Percentiles rank a stretch among this genome's conserved stretches.
phyloP scores from a whole-genome alignment of 2,888 invertebrate species.

The Lasius fuliginosus region DNA sequence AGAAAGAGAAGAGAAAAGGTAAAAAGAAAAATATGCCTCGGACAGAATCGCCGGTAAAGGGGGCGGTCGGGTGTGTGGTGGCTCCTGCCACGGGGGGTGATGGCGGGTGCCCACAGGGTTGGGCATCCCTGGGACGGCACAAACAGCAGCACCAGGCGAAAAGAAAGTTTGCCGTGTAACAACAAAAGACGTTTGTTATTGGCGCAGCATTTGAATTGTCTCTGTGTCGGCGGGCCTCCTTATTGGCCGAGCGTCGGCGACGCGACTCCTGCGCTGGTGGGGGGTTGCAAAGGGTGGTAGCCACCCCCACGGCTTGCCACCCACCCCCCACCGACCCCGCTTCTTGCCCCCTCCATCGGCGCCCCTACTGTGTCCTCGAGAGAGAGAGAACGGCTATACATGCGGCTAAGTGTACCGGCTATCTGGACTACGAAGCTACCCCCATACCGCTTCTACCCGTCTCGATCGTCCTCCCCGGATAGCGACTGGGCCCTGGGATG shows the following conservation, averaged over 20 bases:
- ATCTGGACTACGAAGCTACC: conserved; percentile 78
- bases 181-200: conserved; percentile 86
- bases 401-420: conserved; percentile 80
- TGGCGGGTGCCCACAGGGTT: conserved; percentile 63
- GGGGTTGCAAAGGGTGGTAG: conserved; percentile 77
- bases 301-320: conserved; percentile 66
- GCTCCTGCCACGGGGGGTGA: conserved; percentile 58
- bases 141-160: conserved; percentile 80
- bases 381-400: conserved; percentile 78
- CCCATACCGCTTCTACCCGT: conserved; percentile 66
- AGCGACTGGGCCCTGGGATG: conserved; percentile 74
- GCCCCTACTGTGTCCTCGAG: conserved; percentile 69
- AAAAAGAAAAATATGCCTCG: conserved; percentile 76
- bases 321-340: conserved; percentile 61
- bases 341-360: conserved; percentile 53
- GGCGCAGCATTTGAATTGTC: conserved; percentile 86
- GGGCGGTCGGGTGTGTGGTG: conserved; percentile 61
- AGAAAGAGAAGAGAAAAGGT: conserved; percentile 55
- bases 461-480: conserved; percentile 66
- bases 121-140: conserved; percentile 77
- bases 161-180: conserved; percentile 84
- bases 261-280: conserved; percentile 81
- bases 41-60: conserved; percentile 67
- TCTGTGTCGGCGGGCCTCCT: conserved; percentile 84
- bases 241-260: conserved; percentile 83